A percentile compares a stretch with the other conserved stretches of the same genome.
Conservation (phyloP, 2,113 vertebrate genomes). For the Chunga burmeisteri region DNA sequence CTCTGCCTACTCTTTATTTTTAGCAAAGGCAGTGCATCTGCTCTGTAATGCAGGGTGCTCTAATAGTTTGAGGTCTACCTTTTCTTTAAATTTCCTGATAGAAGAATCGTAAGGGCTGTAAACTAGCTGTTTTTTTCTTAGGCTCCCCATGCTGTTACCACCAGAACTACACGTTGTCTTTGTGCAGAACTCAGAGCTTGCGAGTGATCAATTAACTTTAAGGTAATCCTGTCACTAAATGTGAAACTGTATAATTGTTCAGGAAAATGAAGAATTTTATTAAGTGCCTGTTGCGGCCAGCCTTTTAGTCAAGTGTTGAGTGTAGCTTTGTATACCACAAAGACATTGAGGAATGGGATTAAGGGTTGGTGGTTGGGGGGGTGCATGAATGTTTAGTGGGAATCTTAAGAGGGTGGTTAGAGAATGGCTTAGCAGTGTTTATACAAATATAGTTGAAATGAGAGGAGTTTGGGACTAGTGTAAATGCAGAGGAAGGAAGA, state of each 20-base stretch:
- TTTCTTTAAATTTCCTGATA: background rate
- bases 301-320: background rate
- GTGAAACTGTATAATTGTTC: background rate
- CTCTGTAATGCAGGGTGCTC: background rate
- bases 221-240: background rate
- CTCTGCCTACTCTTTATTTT: background rate
- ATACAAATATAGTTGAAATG: background rate
- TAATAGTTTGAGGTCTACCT: background rate
- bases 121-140: background rate
- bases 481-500: background rate
- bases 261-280: too few species aligned
- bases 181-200: background rate
- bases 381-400: background rate
- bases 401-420: background rate
- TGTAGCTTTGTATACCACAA: background rate
- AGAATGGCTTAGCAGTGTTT: background rate
- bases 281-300: background rate
- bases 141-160: fast-evolving
- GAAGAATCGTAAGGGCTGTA: background rate
- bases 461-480: background rate
- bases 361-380: background rate
- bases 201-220: background rate
- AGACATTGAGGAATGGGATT: background rate
- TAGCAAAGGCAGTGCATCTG: background rate
- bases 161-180: background rate